Evolutionary conservation across 2,797 vertebrate genomes (phyloP).

Genomic region (Neoniphon sammara): DNA sequence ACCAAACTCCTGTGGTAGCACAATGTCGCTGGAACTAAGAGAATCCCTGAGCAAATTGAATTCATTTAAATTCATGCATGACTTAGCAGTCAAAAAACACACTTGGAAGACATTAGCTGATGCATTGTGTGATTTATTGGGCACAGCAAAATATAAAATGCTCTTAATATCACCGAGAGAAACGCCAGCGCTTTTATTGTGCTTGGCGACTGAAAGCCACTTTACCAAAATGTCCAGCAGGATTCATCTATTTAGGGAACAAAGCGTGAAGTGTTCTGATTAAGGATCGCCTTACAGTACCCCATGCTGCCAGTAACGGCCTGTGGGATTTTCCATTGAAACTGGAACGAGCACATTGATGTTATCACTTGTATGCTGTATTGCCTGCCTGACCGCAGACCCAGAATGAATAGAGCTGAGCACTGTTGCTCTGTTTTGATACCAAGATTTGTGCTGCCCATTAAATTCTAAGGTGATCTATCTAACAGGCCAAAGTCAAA

Average conservation of each 20-base stretch:
- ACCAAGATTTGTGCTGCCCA: neutral
- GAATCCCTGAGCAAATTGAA: no score
- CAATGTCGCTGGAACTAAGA: no score
- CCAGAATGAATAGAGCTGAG: neutral
- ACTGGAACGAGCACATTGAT: slow-evolving; percentile 5
- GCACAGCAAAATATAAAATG: no score
- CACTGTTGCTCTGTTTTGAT: neutral
- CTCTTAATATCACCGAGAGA: no score
- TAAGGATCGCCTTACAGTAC: neutral
- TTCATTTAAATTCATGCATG: no score
- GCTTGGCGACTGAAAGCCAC: no score
- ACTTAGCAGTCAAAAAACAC: no score
- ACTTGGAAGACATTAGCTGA: no score
- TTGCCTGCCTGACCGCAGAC: neutral
- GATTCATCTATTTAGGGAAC: neutral
- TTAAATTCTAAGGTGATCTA: neutral
- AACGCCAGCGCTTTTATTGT: no score
- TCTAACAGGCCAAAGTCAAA: neutral
- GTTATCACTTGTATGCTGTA: neutral
- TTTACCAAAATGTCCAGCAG: neutral
- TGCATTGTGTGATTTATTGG: no score
- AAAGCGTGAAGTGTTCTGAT: neutral
- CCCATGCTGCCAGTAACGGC: neutral
- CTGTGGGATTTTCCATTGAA: slow-evolving; percentile 28
- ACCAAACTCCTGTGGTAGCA: no score